Evolutionary conservation across 2,797 vertebrate genomes (phyloP), one percentile per base, ranked within the genome.

Genomic region (Scarus forsteni): DNA sequence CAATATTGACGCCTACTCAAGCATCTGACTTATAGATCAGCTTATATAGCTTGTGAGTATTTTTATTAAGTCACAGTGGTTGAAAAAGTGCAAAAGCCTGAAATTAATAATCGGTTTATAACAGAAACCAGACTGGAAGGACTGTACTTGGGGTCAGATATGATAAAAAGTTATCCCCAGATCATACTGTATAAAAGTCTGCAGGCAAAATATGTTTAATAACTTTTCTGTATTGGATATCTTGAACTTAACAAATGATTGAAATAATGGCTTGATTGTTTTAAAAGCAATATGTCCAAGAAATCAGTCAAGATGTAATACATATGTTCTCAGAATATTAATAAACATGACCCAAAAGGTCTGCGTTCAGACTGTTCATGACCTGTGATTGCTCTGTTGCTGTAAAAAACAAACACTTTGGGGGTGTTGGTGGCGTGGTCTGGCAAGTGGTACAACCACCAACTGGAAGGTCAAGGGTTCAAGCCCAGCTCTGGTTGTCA

Each of bases 11-110:
- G 15, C 57, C 52, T 13, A 50, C 3, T 1, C 18, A 38, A 65
- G 64, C 27, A 56, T 19, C 39, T 11, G 58, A 15, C 58, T 34
- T 10, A 18, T 34, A 54, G 59, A 55, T 72, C 19, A 3, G 18
- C 43, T 6, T 5, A 8, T 11, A 35, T 3, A 40, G 34, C 2
- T 7, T 5, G 6, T 46, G 44, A 63, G 10, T 39, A 11, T 16
- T 43, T 63, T 39, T 53, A n/a, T 35, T 4, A 7, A 10, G 50
- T 38, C 7, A 15, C 3, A 38, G 18, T 50, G 49, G 15, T 19
- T 34, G n/a, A 59, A 10, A 58, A 34, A 34, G 19, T 54, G 12
- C 35, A 70, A 34, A 27, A 10, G 57, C 27, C 18, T 39, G n/a
- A 16, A 61, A 66, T 54, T 19, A 52, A 39, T n/a, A 49, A 38